Percentiles rank a stretch among this genome's conserved stretches.
These are phyloP conservation scores for Otus sunia DNA, from an alignment of 2,113 vertebrate species.

Conservation along the genomic window DNA sequence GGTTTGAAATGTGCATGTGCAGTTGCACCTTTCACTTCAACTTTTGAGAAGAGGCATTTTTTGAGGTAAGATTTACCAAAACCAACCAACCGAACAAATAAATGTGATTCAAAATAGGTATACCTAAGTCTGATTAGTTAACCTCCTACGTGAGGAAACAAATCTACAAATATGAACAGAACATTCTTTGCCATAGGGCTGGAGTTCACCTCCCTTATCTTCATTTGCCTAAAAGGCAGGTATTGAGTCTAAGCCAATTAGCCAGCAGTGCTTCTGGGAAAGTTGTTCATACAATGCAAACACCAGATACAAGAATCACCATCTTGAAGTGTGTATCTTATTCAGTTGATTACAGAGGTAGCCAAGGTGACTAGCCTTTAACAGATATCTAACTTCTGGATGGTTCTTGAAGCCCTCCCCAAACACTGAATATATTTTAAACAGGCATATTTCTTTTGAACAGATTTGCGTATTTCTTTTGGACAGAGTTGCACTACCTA, in stretches of 20 bases:
- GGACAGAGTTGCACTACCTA: neutral
- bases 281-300: neutral
- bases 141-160: neutral
- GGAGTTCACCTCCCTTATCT: neutral
- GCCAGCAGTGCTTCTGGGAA: neutral
- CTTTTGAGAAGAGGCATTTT: neutral
- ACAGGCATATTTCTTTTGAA: neutral
- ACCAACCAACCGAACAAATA: fast-evolving
- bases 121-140: neutral
- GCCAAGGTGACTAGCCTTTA: neutral
- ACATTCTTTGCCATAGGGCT: neutral
- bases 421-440: neutral
- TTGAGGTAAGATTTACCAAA: neutral
- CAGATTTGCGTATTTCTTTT: neutral
- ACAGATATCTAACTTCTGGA: neutral
- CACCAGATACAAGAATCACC: neutral
- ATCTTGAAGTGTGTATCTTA: neutral
- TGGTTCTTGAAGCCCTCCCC: neutral
- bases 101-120: neutral
- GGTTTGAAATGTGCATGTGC: neutral
- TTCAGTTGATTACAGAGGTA: neutral
- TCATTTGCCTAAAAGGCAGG: neutral
- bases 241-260: neutral
- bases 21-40: neutral
- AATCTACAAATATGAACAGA: neutral